Evolutionary conservation across 35 echinoderm and acorn worm species (phyloP).

Genomic region (Apostichopus japonicus): DNA sequence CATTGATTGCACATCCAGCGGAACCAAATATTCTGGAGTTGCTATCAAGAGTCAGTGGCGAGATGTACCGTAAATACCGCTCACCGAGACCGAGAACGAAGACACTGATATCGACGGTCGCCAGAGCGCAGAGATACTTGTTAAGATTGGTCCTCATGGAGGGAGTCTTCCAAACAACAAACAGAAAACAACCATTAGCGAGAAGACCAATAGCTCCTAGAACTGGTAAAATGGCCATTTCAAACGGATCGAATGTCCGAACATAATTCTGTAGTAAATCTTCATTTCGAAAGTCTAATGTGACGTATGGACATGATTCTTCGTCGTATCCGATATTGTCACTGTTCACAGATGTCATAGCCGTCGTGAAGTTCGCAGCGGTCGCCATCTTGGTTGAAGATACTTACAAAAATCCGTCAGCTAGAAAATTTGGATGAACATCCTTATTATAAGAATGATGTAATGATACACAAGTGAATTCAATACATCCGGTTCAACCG

Average conservation of each 20-base stretch:
- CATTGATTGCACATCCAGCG: background rate
- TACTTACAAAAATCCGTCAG: too few species aligned
- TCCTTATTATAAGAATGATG: too few species aligned
- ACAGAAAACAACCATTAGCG: background rate
- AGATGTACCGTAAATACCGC: background rate
- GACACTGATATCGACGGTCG: background rate
- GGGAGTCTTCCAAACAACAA: conserved; percentile 2
- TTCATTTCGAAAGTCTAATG: too few species aligned
- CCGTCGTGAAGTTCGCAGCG: too few species aligned
- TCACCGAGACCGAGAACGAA: conserved; percentile 3
- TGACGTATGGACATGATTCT: too few species aligned
- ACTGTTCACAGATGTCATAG: too few species aligned
- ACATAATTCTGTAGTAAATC: too few species aligned
- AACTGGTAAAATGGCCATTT: background rate
- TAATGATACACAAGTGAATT: too few species aligned
- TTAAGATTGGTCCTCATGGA: conserved; percentile 3
- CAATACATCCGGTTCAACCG: too few species aligned
- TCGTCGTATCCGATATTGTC: too few species aligned
- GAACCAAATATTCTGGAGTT: background rate
- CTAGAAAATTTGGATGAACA: too few species aligned
- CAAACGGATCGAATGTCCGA: background rate
- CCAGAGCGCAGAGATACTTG: background rate
- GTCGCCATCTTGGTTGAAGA: too few species aligned
- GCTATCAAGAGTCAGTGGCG: background rate
- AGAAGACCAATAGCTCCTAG: background rate